These are phyloP conservation scores for Theristicus caerulescens DNA, from an alignment of 2,113 vertebrate genomes.

Conservation along the genomic window DNA sequence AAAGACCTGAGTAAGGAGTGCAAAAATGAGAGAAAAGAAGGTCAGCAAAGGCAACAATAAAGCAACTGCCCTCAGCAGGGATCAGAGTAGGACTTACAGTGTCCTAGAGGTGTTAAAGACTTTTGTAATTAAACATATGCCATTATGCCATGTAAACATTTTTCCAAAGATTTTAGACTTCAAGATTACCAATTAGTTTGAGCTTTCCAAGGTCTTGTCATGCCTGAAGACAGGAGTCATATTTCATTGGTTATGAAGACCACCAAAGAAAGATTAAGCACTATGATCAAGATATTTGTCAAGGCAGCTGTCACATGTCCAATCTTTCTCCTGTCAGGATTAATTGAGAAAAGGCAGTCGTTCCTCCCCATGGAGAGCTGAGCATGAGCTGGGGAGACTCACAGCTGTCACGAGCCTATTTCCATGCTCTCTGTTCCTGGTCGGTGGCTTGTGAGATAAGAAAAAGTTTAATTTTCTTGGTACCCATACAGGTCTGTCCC, in stretches of 20 bases:
- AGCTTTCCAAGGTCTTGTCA: background rate
- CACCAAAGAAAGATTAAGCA: background rate
- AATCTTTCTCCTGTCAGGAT: background rate
- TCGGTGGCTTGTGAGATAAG: background rate
- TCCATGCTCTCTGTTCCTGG: background rate
- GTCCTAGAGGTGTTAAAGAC: background rate
- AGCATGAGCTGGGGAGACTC: background rate
- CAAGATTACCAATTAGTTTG: background rate
- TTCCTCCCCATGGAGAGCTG: background rate
- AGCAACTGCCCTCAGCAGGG: background rate
- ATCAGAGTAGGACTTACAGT: background rate
- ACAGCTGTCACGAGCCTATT: background rate
- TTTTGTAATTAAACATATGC: background rate
- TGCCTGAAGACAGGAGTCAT: background rate
- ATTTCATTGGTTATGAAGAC: background rate
- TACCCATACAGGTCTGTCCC: background rate
- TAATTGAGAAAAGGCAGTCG: background rate
- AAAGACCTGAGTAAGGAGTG: background rate
- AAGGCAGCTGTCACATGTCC: background rate
- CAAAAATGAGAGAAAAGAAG: background rate
- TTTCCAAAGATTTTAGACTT: background rate
- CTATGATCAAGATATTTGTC: slow-evolving; percentile 16
- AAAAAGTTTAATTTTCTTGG: background rate
- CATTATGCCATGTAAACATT: background rate
- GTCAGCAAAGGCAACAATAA: background rate